Conservation (phyloP, 2,888 invertebrate species). For the Yponomeuta sedellus region DNA sequence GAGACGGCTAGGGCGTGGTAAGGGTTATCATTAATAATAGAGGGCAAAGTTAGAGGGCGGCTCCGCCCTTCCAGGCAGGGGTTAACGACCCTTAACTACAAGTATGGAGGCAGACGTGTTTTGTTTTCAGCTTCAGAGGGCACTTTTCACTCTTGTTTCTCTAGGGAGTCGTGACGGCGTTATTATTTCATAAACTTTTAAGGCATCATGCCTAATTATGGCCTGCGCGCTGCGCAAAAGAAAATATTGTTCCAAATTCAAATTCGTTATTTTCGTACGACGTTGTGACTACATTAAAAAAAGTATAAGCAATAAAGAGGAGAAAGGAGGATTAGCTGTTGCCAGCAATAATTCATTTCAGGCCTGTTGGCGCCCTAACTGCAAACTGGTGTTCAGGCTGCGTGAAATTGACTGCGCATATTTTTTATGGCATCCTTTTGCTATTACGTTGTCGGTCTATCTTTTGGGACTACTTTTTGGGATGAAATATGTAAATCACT, state of each 20-base stretch:
- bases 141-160: conserved; percentile 22
- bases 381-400: conserved; percentile 39
- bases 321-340: conserved; percentile 35
- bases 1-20: conserved; percentile 54
- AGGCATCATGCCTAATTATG: conserved; percentile 17
- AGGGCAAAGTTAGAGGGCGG: conserved; percentile 65
- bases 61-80: conserved; percentile 50
- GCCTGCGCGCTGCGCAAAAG: not conserved
- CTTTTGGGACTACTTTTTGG: conserved; percentile 36
- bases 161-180: not conserved
- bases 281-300: too few species aligned
- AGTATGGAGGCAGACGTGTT: conserved; percentile 43
- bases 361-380: conserved; percentile 41
- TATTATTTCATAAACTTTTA: not conserved
- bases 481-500: conserved; percentile 11
- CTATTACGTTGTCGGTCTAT: conserved; percentile 36
- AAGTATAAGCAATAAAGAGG: not conserved
- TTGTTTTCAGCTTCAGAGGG: conserved; percentile 51
- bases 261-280: too few species aligned
- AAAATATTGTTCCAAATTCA: too few species aligned
- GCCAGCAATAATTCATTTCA: conserved; percentile 53
- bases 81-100: conserved; percentile 65
- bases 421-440: conserved; percentile 50
- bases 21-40: conserved; percentile 73
- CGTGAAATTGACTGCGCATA: conserved; percentile 67